Evolutionary conservation across 2,888 invertebrate species (phyloP).

Genomic region (Abrostola triplasia): DNA sequence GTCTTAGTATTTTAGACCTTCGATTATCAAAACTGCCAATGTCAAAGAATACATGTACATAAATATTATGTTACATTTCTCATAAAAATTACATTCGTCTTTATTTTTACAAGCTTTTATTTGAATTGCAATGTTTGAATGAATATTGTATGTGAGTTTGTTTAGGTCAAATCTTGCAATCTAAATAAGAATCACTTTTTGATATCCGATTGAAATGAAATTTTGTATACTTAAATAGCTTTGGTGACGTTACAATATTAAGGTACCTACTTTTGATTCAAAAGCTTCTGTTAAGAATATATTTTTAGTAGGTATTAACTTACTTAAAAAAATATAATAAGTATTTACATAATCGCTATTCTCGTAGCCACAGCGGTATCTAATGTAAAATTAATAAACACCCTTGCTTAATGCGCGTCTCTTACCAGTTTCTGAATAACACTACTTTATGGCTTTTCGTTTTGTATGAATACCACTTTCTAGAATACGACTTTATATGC

Average conservation of each 20-base stretch:
- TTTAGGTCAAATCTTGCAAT: no score
- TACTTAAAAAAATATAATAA: no score
- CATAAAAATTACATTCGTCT: neutral
- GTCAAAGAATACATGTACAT: constrained; percentile 7
- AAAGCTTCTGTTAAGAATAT: no score
- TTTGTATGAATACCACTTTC: constrained; percentile 14
- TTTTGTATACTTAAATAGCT: no score
- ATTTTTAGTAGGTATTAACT: no score
- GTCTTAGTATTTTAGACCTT: constrained; percentile 32
- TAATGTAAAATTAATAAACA: constrained; percentile 38
- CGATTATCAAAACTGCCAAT: constrained; percentile 26
- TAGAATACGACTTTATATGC: constrained; percentile 8
- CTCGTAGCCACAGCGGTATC: constrained; percentile 14
- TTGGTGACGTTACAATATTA: no score
- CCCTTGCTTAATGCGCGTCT: constrained; percentile 32
- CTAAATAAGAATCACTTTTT: no score
- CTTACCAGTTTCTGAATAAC: constrained; percentile 22
- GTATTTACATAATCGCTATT: constrained; percentile 6
- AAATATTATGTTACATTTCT: neutral
- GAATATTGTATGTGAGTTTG: no score
- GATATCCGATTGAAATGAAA: no score
- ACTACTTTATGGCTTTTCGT: constrained; percentile 14
- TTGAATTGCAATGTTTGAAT: no score
- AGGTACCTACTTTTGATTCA: no score
- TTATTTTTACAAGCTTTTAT: no score